phyloP scores from a whole-genome alignment of 2,797 vertebrate genomes.

The Zalophus californianus region DNA sequence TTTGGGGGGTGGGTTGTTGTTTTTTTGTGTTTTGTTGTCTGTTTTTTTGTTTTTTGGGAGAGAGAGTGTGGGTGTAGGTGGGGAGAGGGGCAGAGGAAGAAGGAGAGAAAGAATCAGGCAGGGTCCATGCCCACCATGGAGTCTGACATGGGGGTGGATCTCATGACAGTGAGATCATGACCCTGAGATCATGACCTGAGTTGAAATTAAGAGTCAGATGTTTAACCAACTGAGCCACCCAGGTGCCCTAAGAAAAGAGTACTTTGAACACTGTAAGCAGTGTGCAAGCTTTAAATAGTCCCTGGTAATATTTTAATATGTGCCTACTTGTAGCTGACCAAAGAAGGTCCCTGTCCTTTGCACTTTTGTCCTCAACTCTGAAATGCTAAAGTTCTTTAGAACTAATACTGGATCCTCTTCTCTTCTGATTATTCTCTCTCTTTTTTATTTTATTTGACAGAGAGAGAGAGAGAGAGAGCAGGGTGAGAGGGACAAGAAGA shows the following conservation, averaged over 20 bases:
- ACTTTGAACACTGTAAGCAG: neutral
- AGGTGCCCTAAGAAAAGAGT: neutral
- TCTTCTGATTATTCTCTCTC: neutral
- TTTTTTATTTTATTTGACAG: neutral
- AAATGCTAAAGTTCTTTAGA: neutral
- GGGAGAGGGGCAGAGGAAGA: neutral
- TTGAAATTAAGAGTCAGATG: neutral
- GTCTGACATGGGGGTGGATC: too few species aligned
- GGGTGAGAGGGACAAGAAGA: neutral
- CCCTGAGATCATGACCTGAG: too few species aligned
- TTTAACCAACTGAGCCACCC: neutral
- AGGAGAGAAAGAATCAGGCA: too few species aligned
- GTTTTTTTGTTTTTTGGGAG: too few species aligned
- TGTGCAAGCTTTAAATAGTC: neutral
- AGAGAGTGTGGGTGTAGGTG: too few species aligned
- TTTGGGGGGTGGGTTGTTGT: too few species aligned
- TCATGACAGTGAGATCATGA: too few species aligned
- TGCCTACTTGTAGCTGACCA: neutral
- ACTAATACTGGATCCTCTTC: neutral
- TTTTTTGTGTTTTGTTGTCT: too few species aligned
- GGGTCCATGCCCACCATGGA: too few species aligned
- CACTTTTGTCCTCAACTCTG: neutral
- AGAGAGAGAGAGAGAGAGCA: neutral
- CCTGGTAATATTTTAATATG: neutral
- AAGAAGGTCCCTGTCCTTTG: neutral